Conservation (phyloP, 2,113 vertebrate species). For the Zosterops japonicus region DNA sequence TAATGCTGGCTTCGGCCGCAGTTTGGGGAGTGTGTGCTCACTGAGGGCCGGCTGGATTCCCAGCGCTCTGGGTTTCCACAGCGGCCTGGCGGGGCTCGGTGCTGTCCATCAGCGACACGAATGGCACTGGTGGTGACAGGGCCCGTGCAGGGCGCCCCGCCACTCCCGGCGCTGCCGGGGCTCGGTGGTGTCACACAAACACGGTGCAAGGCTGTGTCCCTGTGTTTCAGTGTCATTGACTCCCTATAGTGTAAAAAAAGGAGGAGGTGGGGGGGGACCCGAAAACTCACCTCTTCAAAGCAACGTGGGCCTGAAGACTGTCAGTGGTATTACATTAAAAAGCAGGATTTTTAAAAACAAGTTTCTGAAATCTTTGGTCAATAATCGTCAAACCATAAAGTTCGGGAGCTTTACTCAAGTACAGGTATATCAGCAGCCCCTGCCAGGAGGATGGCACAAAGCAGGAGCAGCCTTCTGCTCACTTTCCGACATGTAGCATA, state of each 20-base stretch:
- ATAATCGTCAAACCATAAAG: neutral
- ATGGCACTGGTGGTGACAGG: accelerated
- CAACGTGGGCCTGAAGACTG: accelerated
- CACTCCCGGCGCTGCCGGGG: accelerated
- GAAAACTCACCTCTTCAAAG: neutral
- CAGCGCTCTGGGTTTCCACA: neutral
- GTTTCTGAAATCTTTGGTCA: neutral
- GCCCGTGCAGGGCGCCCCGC: accelerated
- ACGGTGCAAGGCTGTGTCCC: accelerated
- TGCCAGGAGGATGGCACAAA: neutral
- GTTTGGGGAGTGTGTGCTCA: accelerated
- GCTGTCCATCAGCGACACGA: accelerated
- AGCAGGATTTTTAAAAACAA: neutral
- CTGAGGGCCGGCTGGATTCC: accelerated
- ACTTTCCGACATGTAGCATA: accelerated
- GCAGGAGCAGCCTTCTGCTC: neutral
- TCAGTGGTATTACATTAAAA: neutral
- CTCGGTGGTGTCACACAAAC: accelerated
- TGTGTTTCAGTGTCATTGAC: accelerated
- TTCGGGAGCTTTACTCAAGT: neutral
- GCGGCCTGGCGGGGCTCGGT: accelerated
- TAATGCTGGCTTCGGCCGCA: accelerated
- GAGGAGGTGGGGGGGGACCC: accelerated
- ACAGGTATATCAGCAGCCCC: accelerated
- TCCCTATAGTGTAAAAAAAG: neutral